A percentile compares a stretch with the other conserved stretches of the same genome.
These are phyloP conservation scores for Manis pentadactyla DNA, from an alignment of 2,797 vertebrate species.

Conservation along the genomic window DNA sequence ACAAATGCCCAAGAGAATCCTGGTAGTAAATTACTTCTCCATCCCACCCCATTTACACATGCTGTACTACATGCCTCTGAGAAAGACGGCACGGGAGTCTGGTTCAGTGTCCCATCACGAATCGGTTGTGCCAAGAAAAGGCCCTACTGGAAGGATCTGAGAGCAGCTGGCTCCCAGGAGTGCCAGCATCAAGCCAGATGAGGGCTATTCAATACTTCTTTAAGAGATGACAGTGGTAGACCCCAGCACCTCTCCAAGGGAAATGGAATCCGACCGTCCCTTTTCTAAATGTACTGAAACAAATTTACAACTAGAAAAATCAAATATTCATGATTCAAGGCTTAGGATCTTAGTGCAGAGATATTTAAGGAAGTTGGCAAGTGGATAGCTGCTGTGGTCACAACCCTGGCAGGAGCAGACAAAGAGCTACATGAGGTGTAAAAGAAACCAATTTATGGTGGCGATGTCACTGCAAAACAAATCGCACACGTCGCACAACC, in stretches of 20 bases:
- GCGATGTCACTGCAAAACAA: neutral
- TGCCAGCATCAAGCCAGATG: neutral
- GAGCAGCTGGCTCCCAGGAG: too few relatives aligned
- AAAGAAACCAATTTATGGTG: neutral
- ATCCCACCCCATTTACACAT: neutral
- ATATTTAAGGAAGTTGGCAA: neutral
- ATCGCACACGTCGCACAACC: fast-evolving
- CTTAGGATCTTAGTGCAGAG: neutral
- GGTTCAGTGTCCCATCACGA: neutral
- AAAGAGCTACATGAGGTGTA: fast-evolving
- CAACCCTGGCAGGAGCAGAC: neutral
- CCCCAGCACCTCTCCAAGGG: neutral
- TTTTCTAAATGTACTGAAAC: neutral
- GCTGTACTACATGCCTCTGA: neutral
- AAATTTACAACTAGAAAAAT: neutral
- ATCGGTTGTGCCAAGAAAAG: neutral
- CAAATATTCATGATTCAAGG: neutral
- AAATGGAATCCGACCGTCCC: neutral
- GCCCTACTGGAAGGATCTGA: neutral
- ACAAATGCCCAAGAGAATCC: neutral
- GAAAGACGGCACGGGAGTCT: fast-evolving
- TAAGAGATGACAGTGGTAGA: neutral
- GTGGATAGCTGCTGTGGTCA: neutral
- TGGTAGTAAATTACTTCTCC: neutral
- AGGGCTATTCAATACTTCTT: neutral